Conservation (phyloP, 1,140 invertebrate species). For the Bradynema listronoti region DNA sequence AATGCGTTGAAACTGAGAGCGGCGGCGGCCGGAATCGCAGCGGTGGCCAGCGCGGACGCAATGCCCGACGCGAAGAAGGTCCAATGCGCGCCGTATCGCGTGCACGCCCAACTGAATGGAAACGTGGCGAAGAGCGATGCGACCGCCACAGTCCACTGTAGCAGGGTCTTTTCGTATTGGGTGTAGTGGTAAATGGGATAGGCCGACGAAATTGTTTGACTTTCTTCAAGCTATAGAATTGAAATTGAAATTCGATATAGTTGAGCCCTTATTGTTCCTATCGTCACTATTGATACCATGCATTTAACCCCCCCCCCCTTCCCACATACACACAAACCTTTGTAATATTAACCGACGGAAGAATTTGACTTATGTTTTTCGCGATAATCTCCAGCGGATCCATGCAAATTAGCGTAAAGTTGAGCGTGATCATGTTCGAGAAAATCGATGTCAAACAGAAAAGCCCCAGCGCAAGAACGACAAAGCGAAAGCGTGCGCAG, state of each 20-base stretch:
- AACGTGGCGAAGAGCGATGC: constrained; percentile 36
- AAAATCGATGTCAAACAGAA: constrained; percentile 45
- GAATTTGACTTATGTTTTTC: constrained; percentile 2
- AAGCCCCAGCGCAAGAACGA: constrained; percentile 31
- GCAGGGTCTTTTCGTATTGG: constrained; percentile 15
- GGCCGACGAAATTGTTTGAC: too few relatives aligned
- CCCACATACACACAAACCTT: too few relatives aligned
- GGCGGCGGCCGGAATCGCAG: constrained; percentile 28
- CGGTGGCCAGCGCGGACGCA: constrained; percentile 35
- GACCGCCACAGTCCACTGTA: constrained; percentile 32
- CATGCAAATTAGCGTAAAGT: constrained; percentile 43
- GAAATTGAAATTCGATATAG: too few relatives aligned
- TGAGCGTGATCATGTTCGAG: constrained; percentile 47
- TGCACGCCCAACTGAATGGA: constrained; percentile 33
- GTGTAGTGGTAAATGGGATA: constrained; percentile 21
- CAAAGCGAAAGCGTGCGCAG: constrained; percentile 27
- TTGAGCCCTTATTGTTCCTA: too few relatives aligned
- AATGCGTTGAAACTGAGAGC: constrained; percentile 20
- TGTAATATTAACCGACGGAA: too few relatives aligned
- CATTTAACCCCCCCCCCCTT: too few relatives aligned
- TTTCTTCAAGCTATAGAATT: too few relatives aligned
- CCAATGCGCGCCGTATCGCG: constrained; percentile 34
- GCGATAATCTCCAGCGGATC: not conserved
- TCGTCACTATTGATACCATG: too few relatives aligned
- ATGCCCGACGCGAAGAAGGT: constrained; percentile 41